Base-by-base conservation (phyloP, 2,797 vertebrate species). In the Vultur gryphus region DNA sequence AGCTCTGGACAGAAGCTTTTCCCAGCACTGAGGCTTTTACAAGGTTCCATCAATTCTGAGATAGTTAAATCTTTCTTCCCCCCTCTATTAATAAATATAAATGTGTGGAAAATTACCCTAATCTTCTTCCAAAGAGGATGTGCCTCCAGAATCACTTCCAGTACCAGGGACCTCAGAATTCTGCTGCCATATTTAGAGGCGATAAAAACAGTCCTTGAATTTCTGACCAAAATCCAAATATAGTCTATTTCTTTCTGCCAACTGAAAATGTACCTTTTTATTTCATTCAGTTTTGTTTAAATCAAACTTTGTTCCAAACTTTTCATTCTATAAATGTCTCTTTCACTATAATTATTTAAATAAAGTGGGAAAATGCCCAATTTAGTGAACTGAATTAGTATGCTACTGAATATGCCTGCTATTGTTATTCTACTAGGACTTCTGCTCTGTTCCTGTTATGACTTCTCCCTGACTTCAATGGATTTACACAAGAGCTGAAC, bases 161-260 rank as follows among this genome's bases (percentile, higher is more conserved):
- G 91, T 89, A 81, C 82, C 25, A 49, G 73, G 82, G 66, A 96
- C 94, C 95, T 97, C 96, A 89, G 84, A 88, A 95, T 91, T 91
- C 82, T 96, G 89, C 92, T 96, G 64, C 95, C 94, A 66, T 91
- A 93, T 96, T 96, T 97, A 96, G 96, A 96, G 69, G 57, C 19
- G 12, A 95, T 95, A 95, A 94, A 97, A 97, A 96, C 89, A 95
- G 87, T 71, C 89, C 96, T 95, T 88, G 91, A 21, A 76, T 96
- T 93, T 90, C 87, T 96, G 96, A 95, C 83, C 95, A 86, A 94
- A 91, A 88, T 97, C 94, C 94, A 96, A 93, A 95, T 95, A 96
- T 96, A 96, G 93, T 17, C 73, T 54, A 62, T 76, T 93, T 92
- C 67, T 82, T 92, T 95, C 85, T 95, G 94, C 91, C 95, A 96